Evolutionary conservation across 2,113 vertebrate species (phyloP).

Genomic region (Ceyx cyanopectus): DNA sequence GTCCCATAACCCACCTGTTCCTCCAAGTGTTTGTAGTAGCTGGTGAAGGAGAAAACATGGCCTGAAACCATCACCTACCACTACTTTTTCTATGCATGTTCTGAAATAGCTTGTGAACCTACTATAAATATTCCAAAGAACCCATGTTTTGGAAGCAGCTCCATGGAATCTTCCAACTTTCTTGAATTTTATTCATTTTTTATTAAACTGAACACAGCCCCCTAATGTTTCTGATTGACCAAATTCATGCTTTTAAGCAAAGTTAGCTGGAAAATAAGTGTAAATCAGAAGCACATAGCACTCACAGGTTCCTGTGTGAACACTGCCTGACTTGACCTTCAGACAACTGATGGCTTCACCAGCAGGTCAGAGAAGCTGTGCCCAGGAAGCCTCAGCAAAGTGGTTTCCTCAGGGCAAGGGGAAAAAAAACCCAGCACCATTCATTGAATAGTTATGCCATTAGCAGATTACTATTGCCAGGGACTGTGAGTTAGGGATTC

Average conservation of each 20-base stretch:
- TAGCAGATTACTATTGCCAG: neutral
- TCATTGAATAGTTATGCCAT: neutral
- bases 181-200: neutral
- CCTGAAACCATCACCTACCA: neutral
- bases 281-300: neutral
- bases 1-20: neutral
- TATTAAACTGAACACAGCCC: neutral
- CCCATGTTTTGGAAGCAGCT: neutral
- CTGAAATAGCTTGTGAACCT: neutral
- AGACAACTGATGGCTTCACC: neutral
- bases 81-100: neutral
- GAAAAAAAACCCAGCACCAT: accelerated
- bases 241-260: neutral
- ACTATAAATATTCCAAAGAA: neutral
- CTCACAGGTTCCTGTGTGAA: neutral
- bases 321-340: neutral
- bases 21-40: neutral
- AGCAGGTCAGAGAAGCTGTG: accelerated
- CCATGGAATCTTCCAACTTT: neutral
- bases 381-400: neutral
- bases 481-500: neutral
- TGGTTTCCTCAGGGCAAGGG: neutral
- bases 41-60: neutral
- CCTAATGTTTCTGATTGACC: neutral
- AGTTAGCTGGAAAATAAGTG: neutral